Evolutionary conservation across 1,140 invertebrate species (phyloP).

Genomic region (Solenopsis invicta): DNA sequence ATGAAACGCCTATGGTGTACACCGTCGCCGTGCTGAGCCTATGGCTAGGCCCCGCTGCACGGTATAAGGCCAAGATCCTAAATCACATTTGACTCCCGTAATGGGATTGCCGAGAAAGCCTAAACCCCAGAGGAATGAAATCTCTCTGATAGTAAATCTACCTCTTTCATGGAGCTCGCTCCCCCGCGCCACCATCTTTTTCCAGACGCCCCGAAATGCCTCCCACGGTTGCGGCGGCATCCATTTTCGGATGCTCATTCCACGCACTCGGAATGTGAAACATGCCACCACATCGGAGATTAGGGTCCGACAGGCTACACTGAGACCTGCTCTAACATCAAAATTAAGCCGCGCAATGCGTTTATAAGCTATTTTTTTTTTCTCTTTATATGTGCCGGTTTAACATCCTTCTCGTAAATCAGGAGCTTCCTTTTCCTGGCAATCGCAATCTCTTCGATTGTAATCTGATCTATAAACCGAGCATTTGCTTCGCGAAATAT

Average conservation of each 20-base stretch:
- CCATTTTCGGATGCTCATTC: constrained; percentile 51
- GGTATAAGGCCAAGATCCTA: constrained; percentile 81
- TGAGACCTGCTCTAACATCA: constrained; percentile 2
- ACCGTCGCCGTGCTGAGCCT: constrained; percentile 65
- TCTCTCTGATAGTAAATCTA: constrained; percentile 80
- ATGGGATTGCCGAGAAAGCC: constrained; percentile 81
- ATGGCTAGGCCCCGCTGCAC: constrained; percentile 59
- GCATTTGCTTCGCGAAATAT: not conserved
- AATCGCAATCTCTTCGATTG: constrained; percentile 1
- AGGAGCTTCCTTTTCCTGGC: not conserved
- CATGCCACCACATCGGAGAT: constrained; percentile 31
- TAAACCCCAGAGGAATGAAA: constrained; percentile 77
- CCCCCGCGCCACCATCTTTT: constrained; percentile 35
- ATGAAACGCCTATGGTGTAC: constrained; percentile 79
- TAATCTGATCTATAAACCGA: not conserved
- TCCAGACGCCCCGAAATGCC: constrained; percentile 67
- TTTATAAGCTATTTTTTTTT: not conserved
- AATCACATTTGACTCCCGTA: constrained; percentile 85
- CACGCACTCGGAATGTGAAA: constrained; percentile 54
- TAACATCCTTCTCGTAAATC: constrained; percentile 11
- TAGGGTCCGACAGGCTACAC: constrained; percentile 4
- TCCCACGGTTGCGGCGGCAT: constrained; percentile 52
- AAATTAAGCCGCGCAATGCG: constrained; percentile 27
- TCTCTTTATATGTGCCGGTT: not conserved
- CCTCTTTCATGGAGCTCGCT: constrained; percentile 62